These are phyloP conservation scores for Melanotaenia nigrans DNA, from an alignment of 2,797 vertebrate species.

Conservation along the genomic window DNA sequence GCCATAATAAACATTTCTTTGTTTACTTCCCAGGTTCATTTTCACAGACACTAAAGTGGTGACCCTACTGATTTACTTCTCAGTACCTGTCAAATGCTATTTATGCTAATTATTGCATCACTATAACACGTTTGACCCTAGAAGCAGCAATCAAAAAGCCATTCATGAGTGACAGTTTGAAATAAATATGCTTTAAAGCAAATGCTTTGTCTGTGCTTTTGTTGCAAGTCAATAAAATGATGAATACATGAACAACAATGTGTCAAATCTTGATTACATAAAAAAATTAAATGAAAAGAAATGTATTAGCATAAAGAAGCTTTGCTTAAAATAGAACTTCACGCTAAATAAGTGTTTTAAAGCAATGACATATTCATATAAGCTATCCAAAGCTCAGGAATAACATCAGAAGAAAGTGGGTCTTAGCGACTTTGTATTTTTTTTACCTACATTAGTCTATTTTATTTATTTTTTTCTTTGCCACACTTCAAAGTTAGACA, in stretches of 20 bases:
- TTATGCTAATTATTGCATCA: slow-evolving; percentile 24
- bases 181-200: not conserved
- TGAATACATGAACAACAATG: not conserved
- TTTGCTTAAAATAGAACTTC: not conserved
- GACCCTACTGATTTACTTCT: slow-evolving; percentile 30
- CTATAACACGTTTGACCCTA: not conserved
- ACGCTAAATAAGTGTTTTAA: too few relatives aligned
- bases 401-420: too few relatives aligned
- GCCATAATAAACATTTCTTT: not conserved
- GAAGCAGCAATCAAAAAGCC: not conserved
- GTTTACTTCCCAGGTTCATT: slow-evolving; percentile 62
- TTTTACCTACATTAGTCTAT: too few relatives aligned
- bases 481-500: too few relatives aligned
- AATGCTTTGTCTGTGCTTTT: not conserved
- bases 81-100: slow-evolving; percentile 21
- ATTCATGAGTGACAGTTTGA: not conserved
- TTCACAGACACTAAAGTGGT: slow-evolving; percentile 68
- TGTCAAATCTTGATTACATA: not conserved
- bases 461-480: too few relatives aligned
- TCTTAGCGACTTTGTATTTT: too few relatives aligned
- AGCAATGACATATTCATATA: too few relatives aligned
- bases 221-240: not conserved
- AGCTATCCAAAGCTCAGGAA: too few relatives aligned
- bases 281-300: not conserved
- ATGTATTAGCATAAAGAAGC: not conserved